These are phyloP conservation scores for Melanophora roralis DNA, from an alignment of 2,888 invertebrate species.

Conservation along the genomic window DNA sequence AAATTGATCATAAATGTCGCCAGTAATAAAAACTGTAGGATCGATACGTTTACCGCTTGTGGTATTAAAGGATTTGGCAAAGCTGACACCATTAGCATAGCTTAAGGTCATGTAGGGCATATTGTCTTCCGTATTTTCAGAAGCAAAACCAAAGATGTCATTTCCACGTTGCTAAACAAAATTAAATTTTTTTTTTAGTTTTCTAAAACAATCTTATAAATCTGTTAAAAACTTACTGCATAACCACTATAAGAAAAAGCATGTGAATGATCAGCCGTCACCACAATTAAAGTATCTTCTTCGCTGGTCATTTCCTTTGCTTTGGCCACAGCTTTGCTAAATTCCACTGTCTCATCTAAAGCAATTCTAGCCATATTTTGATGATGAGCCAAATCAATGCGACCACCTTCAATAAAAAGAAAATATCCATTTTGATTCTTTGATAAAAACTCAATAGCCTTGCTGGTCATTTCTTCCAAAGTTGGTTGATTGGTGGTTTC, in stretches of 20 bases:
- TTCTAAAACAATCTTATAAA: neutral
- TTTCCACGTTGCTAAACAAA: constrained; percentile 68
- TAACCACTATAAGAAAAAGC: constrained; percentile 87
- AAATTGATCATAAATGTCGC: constrained; percentile 73
- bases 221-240: constrained; percentile 75
- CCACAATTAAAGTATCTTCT: constrained; percentile 87
- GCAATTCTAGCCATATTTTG: constrained; percentile 72
- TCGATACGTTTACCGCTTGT: constrained; percentile 68
- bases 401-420: constrained; percentile 85
- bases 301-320: constrained; percentile 81
- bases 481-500: constrained; percentile 80
- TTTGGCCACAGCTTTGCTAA: constrained; percentile 84
- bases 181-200: neutral
- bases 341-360: constrained; percentile 80
- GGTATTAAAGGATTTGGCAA: constrained; percentile 72
- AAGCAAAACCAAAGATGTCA: constrained; percentile 70
- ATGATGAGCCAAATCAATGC: constrained; percentile 75
- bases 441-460: constrained; percentile 84
- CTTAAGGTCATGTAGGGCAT: constrained; percentile 83
- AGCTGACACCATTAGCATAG: constrained; percentile 87
- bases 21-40: constrained; percentile 68
- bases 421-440: constrained; percentile 85
- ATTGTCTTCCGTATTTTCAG: constrained; percentile 78
- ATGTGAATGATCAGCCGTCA: constrained; percentile 90
- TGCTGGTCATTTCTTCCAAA: constrained; percentile 88